A percentile compares a stretch with the other conserved stretches of the same genome.
These are phyloP conservation scores for Melitaea athalia DNA, from an alignment of 2,888 invertebrate genomes.

Conservation along the genomic window DNA sequence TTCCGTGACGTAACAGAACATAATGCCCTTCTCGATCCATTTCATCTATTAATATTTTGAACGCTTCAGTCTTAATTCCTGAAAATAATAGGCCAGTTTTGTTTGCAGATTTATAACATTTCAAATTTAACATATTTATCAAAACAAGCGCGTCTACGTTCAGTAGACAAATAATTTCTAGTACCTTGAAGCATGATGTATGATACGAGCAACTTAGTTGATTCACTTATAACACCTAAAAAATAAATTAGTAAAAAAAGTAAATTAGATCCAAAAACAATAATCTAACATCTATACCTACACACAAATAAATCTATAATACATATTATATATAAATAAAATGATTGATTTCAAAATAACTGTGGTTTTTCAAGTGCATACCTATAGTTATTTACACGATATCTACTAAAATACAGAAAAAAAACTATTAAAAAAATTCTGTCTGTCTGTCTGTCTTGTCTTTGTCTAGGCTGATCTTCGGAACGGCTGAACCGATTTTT, in stretches of 20 bases:
- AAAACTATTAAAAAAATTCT: too few relatives aligned
- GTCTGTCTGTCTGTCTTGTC: too few relatives aligned
- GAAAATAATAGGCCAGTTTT: slow-evolving; percentile 13
- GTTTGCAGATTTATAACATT: not conserved
- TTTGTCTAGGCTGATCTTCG: too few relatives aligned
- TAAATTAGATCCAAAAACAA: not conserved
- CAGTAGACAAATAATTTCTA: not conserved
- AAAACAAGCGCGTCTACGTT: not conserved
- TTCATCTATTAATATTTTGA: slow-evolving; percentile 54
- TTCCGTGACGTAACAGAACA: slow-evolving; percentile 66
- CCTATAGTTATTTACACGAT: too few relatives aligned
- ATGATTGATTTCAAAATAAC: too few relatives aligned
- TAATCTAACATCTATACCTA: not conserved
- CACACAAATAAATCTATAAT: not conserved
- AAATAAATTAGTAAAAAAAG: too few relatives aligned
- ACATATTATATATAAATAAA: too few relatives aligned
- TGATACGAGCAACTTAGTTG: slow-evolving; percentile 56
- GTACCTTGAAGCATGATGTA: slow-evolving; percentile 62
- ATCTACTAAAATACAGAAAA: too few relatives aligned
- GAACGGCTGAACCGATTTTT: too few relatives aligned
- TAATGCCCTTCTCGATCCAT: slow-evolving; percentile 55
- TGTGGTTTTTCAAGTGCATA: too few relatives aligned
- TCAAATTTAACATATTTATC: not conserved
- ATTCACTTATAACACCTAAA: slow-evolving; percentile 58
- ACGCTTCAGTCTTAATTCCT: slow-evolving; percentile 63